Conservation (phyloP, 2,888 invertebrate genomes). For the Caenorhabditis sp. region DNA sequence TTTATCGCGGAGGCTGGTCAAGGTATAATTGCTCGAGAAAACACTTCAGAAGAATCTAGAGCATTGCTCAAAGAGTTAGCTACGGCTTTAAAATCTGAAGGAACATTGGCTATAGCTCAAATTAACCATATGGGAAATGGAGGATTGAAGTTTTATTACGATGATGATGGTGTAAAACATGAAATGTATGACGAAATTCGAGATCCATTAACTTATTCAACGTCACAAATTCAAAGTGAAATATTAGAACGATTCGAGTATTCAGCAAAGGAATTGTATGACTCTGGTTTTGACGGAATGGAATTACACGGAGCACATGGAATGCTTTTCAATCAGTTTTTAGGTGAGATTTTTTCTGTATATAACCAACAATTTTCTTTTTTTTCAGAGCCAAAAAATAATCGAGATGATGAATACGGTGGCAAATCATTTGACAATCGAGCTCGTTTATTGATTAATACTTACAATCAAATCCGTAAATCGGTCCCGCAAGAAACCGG, state of each 20-base stretch:
- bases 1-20: constrained; percentile 50
- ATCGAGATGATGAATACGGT: constrained; percentile 57
- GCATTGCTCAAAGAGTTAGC: constrained; percentile 21
- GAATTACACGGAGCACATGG: constrained; percentile 62
- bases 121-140: constrained; percentile 33
- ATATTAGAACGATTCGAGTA: constrained; percentile 39
- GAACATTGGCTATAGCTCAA: constrained; percentile 53
- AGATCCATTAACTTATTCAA: constrained; percentile 31
- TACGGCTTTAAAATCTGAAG: constrained; percentile 38
- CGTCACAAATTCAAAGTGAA: constrained; percentile 48
- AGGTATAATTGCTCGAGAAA: constrained; percentile 43
- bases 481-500: constrained; percentile 32
- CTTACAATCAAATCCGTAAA: constrained; percentile 51
- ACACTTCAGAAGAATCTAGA: constrained; percentile 21
- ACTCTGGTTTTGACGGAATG: constrained; percentile 58
- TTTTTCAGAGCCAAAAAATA: constrained; percentile 37
- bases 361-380: neutral
- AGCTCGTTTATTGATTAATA: constrained; percentile 49
- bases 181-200: constrained; percentile 5
- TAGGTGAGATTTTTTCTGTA: constrained; percentile 10
- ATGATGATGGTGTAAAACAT: constrained; percentile 7
- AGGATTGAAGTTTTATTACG: constrained; percentile 5
- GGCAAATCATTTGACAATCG: constrained; percentile 54
- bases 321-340: constrained; percentile 60
- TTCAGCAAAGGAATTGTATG: constrained; percentile 32